Conservation (phyloP, 2,113 vertebrate species). For the Albula glossodonta region DNA sequence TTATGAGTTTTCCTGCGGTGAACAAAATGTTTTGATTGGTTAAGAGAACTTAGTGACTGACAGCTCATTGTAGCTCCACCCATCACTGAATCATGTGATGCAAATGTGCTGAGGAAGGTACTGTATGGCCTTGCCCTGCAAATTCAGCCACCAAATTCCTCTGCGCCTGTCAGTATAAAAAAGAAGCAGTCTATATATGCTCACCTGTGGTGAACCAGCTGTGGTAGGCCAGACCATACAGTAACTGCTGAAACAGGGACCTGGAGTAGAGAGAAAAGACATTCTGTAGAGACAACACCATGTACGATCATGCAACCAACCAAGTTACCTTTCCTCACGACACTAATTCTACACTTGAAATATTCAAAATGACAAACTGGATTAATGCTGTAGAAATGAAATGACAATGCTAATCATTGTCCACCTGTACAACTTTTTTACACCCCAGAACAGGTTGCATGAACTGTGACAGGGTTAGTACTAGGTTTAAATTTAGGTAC, state of each 20-base stretch:
- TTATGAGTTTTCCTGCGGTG: too few species aligned
- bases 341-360: neutral
- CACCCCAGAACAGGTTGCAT: neutral
- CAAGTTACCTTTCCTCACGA: neutral
- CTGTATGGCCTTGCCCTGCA: neutral
- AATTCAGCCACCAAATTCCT: neutral
- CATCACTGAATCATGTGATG: too few species aligned
- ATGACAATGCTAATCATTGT: neutral
- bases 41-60: too few species aligned
- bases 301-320: neutral
- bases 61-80: too few species aligned
- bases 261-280: slow-evolving; percentile 57
- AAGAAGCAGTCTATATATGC: slow-evolving; percentile 16
- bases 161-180: too few species aligned
- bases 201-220: slow-evolving; percentile 89
- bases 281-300: neutral
- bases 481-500: neutral
- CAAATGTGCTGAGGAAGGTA: too few species aligned
- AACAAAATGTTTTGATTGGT: too few species aligned
- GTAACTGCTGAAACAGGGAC: slow-evolving; percentile 91
- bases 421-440: neutral
- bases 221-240: slow-evolving; percentile 84
- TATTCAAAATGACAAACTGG: neutral
- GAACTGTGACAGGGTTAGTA: neutral
- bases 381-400: neutral